Conservation (phyloP, 2,113 vertebrate genomes). For the Anser brachyrhynchus region DNA sequence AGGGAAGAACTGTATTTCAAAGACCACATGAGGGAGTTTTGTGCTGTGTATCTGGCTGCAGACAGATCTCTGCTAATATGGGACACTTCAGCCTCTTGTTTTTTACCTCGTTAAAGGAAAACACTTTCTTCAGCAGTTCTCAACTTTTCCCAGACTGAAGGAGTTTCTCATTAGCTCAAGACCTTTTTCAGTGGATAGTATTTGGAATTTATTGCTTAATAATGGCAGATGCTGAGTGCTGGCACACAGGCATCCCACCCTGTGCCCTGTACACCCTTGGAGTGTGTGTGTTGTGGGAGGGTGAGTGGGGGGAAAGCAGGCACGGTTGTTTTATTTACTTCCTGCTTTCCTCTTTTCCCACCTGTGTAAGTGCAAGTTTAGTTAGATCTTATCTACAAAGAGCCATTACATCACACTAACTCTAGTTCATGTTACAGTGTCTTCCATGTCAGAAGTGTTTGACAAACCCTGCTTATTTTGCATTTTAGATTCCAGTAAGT, state of each 20-base stretch:
- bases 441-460: background rate
- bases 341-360: background rate
- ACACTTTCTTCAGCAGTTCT: background rate
- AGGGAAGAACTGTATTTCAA: background rate
- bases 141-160: background rate
- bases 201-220: background rate
- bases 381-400: background rate
- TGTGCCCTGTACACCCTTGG: background rate
- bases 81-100: background rate
- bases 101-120: background rate
- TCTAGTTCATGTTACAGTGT: background rate
- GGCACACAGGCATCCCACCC: background rate
- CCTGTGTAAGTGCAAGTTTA: background rate
- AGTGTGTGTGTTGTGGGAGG: fast-evolving
- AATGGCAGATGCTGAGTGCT: background rate
- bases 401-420: background rate
- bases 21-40: slow-evolving; percentile 48
- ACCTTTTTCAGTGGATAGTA: background rate
- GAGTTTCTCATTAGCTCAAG: background rate
- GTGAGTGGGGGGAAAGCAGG: background rate
- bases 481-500: background rate
- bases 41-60: background rate
- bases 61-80: background rate
- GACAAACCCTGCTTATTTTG: background rate
- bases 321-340: background rate